phyloP scores from a whole-genome alignment of 2,113 vertebrate genomes.

The Gobius niger region DNA sequence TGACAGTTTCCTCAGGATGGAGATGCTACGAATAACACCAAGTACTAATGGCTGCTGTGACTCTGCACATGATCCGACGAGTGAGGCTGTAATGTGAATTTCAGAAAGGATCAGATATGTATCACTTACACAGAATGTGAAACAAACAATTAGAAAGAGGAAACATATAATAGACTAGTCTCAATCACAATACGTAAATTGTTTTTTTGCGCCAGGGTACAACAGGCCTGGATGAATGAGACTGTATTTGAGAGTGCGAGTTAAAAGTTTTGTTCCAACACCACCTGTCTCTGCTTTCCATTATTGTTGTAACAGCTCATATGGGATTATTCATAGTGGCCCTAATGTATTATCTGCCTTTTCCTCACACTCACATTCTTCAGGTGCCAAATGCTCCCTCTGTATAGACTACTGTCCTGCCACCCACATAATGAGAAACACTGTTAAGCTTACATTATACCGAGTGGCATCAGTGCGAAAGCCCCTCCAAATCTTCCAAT shows the following conservation, averaged over 20 bases:
- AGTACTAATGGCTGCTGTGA: not conserved
- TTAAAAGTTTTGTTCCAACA: no score
- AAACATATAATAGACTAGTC: no score
- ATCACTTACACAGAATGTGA: no score
- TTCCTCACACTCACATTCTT: not conserved
- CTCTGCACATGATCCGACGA: not conserved
- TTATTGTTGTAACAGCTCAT: not conserved
- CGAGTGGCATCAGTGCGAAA: not conserved
- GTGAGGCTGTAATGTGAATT: not conserved
- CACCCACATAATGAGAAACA: slow-evolving; percentile 13
- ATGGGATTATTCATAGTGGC: not conserved
- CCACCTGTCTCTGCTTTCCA: not conserved
- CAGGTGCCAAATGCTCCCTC: not conserved
- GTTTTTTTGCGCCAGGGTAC: no score
- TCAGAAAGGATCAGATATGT: no score
- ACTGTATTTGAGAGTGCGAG: no score
- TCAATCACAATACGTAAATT: no score
- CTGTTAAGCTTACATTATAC: slow-evolving; percentile 6
- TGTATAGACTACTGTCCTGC: not conserved
- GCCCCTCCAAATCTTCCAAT: slow-evolving; percentile 10
- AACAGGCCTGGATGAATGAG: no score
- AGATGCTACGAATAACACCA: not conserved
- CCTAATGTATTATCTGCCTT: not conserved
- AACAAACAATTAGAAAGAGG: no score
- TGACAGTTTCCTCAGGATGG: slow-evolving; percentile 1